Percentiles rank a stretch among this genome's conserved stretches.
Conservation (phyloP, 2,113 vertebrate species). For the Pseudopodoces humilis region DNA sequence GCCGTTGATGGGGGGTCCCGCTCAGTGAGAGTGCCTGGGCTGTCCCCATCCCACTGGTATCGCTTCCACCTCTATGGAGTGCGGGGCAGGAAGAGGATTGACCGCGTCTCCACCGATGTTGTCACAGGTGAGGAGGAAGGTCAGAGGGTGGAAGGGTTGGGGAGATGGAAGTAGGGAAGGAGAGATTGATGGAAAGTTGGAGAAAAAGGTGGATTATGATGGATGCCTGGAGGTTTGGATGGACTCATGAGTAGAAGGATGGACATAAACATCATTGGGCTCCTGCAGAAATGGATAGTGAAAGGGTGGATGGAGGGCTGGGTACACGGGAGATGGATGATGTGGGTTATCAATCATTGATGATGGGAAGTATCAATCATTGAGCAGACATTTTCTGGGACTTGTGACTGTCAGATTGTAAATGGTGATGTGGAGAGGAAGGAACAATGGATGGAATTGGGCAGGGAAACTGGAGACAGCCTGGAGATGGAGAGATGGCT, state of each 20-base stretch:
- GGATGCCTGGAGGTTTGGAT: not conserved
- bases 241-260: not conserved
- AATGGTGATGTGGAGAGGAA: not conserved
- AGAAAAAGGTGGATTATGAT: not conserved
- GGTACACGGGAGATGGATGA: not conserved
- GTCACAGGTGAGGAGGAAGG: not conserved
- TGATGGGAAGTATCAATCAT: not conserved
- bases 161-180: not conserved
- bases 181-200: not conserved
- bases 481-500: not conserved
- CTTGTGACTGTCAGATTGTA: not conserved
- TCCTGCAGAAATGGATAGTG: not conserved
- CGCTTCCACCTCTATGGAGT: slow-evolving; percentile 62
- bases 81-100: not conserved
- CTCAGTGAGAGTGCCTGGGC: not conserved
- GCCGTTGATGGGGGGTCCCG: not conserved
- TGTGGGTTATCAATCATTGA: fast-evolving
- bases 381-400: not conserved
- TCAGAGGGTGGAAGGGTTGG: not conserved
- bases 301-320: no score
- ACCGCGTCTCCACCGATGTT: fast-evolving
- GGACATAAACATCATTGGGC: not conserved
- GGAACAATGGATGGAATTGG: not conserved
- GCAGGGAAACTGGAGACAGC: not conserved
- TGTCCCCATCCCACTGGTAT: slow-evolving; percentile 50